Percentiles rank a stretch among this genome's conserved stretches.
phyloP scores from a whole-genome alignment of 2,888 invertebrate species.

The Idaea dimidiata region DNA sequence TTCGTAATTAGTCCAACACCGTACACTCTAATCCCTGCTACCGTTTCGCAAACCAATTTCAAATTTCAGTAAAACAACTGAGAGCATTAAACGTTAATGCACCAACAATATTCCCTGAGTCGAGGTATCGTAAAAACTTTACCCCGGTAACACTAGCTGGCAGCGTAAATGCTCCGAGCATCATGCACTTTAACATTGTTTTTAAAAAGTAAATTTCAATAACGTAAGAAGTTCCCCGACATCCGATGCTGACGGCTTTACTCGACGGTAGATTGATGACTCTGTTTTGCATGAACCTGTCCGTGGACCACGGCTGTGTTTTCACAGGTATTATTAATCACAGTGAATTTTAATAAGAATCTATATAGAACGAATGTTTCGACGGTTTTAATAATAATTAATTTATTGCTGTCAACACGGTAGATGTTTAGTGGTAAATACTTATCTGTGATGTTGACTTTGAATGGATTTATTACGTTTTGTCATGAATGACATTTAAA shows the following conservation, averaged over 20 bases:
- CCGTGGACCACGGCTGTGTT: conserved; percentile 22
- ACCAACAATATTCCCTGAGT: conserved; percentile 68
- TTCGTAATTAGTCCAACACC: conserved; percentile 40
- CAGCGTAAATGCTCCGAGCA: conserved; percentile 42
- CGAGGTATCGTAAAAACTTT: conserved; percentile 74
- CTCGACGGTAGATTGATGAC: conserved; percentile 40
- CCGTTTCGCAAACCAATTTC: conserved; percentile 65
- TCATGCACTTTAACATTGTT: conserved; percentile 69
- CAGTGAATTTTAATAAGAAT: conserved; percentile 22
- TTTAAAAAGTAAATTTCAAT: conserved; percentile 71
- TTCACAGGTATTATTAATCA: conserved; percentile 36
- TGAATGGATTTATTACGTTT: background rate
- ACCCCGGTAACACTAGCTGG: conserved; percentile 51
- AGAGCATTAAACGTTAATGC: conserved; percentile 72
- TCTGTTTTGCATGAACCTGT: conserved; percentile 35
- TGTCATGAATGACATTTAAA: background rate
- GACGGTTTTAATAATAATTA: background rate
- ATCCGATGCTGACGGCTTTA: conserved; percentile 44
- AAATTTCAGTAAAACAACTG: conserved; percentile 63
- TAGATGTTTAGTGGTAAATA: background rate
- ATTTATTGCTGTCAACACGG: background rate
- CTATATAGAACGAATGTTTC: conserved; percentile 2
- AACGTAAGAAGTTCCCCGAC: conserved; percentile 59
- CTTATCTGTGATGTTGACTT: background rate
- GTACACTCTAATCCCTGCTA: conserved; percentile 57